Conservation (phyloP, 1,140 invertebrate species). For the Pseudachorutes palmiensis region DNA sequence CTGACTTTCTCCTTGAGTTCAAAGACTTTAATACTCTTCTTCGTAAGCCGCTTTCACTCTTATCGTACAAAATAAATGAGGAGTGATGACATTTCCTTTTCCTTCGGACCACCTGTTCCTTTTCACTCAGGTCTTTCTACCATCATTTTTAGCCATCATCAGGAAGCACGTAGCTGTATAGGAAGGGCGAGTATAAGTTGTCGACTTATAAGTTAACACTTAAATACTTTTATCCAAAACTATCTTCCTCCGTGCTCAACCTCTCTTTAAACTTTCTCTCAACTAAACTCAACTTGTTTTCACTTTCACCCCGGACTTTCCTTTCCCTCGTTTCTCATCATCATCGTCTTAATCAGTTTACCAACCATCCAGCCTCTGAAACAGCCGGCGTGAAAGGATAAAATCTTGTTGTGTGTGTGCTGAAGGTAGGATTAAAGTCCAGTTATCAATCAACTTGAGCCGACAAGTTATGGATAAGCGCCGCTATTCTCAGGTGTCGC, state of each 20-base stretch:
- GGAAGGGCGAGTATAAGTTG: background rate
- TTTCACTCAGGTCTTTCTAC: constrained; percentile 9
- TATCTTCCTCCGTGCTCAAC: background rate
- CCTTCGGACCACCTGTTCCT: constrained; percentile 35
- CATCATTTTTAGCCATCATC: too few species aligned
- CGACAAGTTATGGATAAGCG: constrained; percentile 3
- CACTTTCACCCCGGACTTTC: too few species aligned
- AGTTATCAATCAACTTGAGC: constrained; percentile 7
- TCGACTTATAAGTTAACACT: background rate
- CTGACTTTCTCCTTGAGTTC: constrained; percentile 23
- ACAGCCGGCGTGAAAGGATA: too few species aligned
- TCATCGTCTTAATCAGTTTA: too few species aligned
- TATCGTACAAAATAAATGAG: constrained; percentile 38
- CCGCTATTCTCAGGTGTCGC: background rate
- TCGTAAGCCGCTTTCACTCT: constrained; percentile 36
- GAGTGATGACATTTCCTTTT: constrained; percentile 35
- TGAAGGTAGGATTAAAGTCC: background rate
- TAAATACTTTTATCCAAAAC: background rate
- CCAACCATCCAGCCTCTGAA: too few species aligned
- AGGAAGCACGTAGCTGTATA: too few species aligned
- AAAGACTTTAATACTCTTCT: constrained; percentile 36
- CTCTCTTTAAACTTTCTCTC: background rate
- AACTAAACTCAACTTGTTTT: background rate
- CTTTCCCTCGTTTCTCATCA: too few species aligned
- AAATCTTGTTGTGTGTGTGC: background rate